Percentiles rank a stretch among this genome's conserved stretches.
Conservation (phyloP, 1,140 invertebrate species). For the Brachionus paranguensis region DNA sequence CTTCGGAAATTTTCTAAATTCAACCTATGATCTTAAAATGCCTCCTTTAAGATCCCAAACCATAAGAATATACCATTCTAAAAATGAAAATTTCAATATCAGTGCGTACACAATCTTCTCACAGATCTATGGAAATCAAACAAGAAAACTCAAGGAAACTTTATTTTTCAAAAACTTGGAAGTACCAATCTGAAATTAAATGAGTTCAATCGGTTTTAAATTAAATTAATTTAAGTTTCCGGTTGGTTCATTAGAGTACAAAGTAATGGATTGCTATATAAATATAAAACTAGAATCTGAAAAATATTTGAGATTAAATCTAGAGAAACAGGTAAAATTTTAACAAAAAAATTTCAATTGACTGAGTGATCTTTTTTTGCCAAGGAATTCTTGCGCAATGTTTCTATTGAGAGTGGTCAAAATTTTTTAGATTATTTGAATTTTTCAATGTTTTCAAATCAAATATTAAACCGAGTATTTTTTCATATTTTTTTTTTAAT, state of each 20-base stretch:
- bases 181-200: not conserved
- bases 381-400: not conserved
- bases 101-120: not conserved
- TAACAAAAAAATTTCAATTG: too few species aligned
- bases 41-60: not conserved
- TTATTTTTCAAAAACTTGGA: not conserved
- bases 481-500: not conserved
- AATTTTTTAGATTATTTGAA: not conserved
- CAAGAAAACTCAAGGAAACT: not conserved
- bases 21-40: not conserved
- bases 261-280: not conserved
- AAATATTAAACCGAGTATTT: not conserved
- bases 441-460: not conserved
- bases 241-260: not conserved
- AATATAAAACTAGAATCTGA: not conserved
- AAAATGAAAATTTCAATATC: not conserved
- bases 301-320: not conserved
- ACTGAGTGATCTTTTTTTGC: not conserved
- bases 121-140: not conserved
- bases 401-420: not conserved
- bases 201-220: not conserved
- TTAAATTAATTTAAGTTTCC: not conserved
- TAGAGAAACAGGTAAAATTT: not conserved
- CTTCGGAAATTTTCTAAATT: not conserved
- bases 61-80: not conserved